phyloP scores from a whole-genome alignment of 1,140 invertebrate species.

The Lasioglossum albipes region DNA sequence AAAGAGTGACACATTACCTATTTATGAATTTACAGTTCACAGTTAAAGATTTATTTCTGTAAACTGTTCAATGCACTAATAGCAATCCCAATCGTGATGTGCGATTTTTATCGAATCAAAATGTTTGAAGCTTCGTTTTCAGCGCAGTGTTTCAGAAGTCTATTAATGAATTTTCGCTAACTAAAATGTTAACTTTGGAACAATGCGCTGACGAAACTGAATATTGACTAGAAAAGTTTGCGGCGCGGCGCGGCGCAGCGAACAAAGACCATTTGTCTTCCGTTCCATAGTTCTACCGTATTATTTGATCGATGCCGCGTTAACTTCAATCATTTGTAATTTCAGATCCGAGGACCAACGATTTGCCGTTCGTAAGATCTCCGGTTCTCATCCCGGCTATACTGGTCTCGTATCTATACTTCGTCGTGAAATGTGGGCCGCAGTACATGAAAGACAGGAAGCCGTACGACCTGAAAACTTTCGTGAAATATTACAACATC shows the following conservation, averaged over 20 bases:
- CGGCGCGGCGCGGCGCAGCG: too few species aligned
- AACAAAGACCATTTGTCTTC: neutral
- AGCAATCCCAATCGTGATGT: too few species aligned
- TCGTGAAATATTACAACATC: constrained; percentile 83
- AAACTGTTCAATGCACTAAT: too few species aligned
- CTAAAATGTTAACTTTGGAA: too few species aligned
- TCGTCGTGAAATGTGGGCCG: constrained; percentile 72
- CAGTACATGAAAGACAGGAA: constrained; percentile 82
- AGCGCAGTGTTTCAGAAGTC: too few species aligned
- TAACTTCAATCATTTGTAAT: neutral
- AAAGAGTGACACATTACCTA: too few species aligned
- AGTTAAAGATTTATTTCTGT: neutral
- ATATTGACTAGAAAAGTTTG: too few species aligned
- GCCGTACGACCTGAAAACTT: constrained; percentile 81
- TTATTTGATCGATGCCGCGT: neutral
- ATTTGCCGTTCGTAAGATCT: constrained; percentile 34
- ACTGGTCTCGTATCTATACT: constrained; percentile 66
- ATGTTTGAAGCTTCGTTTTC: too few species aligned
- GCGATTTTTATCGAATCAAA: too few species aligned
- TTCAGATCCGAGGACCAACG: constrained; percentile 44
- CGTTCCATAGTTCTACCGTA: too few species aligned
- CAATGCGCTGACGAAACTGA: too few species aligned
- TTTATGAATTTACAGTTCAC: neutral
- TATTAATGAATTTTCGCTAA: too few species aligned
- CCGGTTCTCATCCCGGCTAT: constrained; percentile 15